Conservation (phyloP, 2,888 invertebrate genomes). For the Amphipyra tragopoginis region DNA sequence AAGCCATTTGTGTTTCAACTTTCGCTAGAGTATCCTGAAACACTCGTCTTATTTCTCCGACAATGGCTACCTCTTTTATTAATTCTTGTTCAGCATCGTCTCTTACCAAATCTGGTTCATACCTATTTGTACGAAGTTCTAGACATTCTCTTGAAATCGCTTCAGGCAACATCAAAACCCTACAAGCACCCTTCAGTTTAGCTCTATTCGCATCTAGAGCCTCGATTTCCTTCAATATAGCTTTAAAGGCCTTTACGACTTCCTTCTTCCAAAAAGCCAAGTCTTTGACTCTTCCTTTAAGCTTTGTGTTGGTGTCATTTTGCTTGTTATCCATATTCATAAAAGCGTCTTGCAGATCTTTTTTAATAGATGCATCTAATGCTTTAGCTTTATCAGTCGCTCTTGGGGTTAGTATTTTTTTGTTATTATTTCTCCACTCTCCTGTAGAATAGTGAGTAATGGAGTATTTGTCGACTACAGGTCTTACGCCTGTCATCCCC, state of each 20-base stretch:
- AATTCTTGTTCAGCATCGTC: slow-evolving; percentile 95
- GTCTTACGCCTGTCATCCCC: slow-evolving; percentile 93
- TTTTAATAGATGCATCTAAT: slow-evolving; percentile 68
- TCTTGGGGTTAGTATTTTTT: slow-evolving; percentile 81
- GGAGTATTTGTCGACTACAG: slow-evolving; percentile 94
- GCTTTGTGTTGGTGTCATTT: slow-evolving; percentile 81
- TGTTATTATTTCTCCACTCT: slow-evolving; percentile 92
- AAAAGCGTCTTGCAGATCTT: slow-evolving; percentile 88
- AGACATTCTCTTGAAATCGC: slow-evolving; percentile 93
- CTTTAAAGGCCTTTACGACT: slow-evolving; percentile 90
- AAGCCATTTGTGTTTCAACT: slow-evolving; percentile 92
- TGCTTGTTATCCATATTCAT: slow-evolving; percentile 87
- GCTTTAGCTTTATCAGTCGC: slow-evolving; percentile 76
- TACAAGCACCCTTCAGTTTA: slow-evolving; percentile 91
- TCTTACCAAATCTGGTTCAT: slow-evolving; percentile 93
- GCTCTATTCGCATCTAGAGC: slow-evolving; percentile 91
- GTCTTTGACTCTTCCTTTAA: slow-evolving; percentile 72
- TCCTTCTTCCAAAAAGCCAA: slow-evolving; percentile 92
- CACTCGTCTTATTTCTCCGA: slow-evolving; percentile 92
- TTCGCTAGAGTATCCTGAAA: slow-evolving; percentile 91
- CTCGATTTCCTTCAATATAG: slow-evolving; percentile 92
- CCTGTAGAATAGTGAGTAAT: slow-evolving; percentile 93
- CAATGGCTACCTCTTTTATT: slow-evolving; percentile 93
- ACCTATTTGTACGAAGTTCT: slow-evolving; percentile 91
- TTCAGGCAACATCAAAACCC: slow-evolving; percentile 92